A percentile compares a stretch with the other conserved stretches of the same genome.
Evolutionary conservation across 2,888 invertebrate genomes (phyloP).

Genomic region (Drosophila neotestacea): DNA sequence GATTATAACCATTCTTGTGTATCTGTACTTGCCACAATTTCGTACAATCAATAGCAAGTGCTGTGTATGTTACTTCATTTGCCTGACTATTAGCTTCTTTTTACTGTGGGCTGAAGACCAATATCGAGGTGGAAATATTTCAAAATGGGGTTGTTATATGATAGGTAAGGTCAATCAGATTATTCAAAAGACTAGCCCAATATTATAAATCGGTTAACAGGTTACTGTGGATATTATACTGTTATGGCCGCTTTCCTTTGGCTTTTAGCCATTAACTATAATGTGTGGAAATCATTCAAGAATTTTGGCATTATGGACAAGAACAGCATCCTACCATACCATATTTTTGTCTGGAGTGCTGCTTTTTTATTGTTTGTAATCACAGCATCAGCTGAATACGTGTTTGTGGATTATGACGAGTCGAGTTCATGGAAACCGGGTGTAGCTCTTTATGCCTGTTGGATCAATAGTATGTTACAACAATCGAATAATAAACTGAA

Average conservation of each 20-base stretch:
- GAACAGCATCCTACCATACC: slow-evolving; percentile 57
- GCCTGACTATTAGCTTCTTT: slow-evolving; percentile 10
- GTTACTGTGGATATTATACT: slow-evolving; percentile 87
- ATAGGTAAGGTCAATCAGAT: neutral
- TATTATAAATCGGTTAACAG: slow-evolving; percentile 30
- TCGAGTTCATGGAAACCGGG: slow-evolving; percentile 83
- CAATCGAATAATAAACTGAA: neutral
- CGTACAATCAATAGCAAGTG: slow-evolving; percentile 1
- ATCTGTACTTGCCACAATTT: slow-evolving; percentile 20
- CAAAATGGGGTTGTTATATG: neutral
- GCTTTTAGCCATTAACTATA: slow-evolving; percentile 93
- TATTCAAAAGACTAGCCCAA: neutral
- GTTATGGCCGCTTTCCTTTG: slow-evolving; percentile 93
- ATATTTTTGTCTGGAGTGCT: slow-evolving; percentile 73
- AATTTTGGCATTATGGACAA: neutral
- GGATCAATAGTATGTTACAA: slow-evolving; percentile 86
- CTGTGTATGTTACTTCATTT: slow-evolving; percentile 13
- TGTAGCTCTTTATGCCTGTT: slow-evolving; percentile 86
- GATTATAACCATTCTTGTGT: slow-evolving; percentile 87
- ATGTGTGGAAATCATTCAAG: slow-evolving; percentile 88
- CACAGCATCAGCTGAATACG: slow-evolving; percentile 67
- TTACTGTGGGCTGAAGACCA: slow-evolving; percentile 2
- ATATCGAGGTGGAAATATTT: fast-evolving
- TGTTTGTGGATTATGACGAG: neutral
- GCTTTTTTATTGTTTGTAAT: slow-evolving; percentile 56